Evolutionary conservation across 2,797 vertebrate genomes (phyloP), one percentile per base, ranked within the genome.

Genomic region (Pseudomugil gertrudae): DNA sequence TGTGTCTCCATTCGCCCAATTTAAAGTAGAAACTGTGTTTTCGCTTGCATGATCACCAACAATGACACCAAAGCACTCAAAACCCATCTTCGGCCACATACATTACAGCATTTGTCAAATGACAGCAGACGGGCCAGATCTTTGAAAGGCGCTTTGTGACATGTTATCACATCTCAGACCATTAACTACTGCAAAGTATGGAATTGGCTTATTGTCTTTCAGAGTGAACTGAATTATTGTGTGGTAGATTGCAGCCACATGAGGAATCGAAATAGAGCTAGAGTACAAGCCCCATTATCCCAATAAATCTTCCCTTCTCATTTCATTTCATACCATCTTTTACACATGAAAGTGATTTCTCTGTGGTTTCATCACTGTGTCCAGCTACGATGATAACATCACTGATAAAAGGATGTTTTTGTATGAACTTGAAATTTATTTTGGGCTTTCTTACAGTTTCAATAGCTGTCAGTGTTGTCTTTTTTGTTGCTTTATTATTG

Each of bases 281-380:
- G 79, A 88, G 70, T 63, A 84, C 82, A 83, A 83, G 79, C 66
- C 73, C 85, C 70, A 90, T 93, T 91, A 91, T 89, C 84, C 71
- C 79, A 87, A 80, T 84, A 81, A 88, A 89, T 89, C 80, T 73
- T 45, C 60, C 48, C 71, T 74, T 88, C 87, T 76, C 76, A 65
- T 84, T 87, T 79, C 72, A 76, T 89, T 87, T 81, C 78, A 85
- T 70, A 72, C 63, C 30, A 63, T 72, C 73, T 69, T 79, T 84
- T 74, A 38, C 77, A 83, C 84, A 88, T 84, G 64, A 86, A 82
- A 79, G 76, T 45, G 79, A 81, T 90, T 92, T 93, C 87, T 81
- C 70, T 77, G 54, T 66, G 57, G 88, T 94, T 93, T 90, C 90
- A 92, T 94, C 91, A 93, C 83, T 78, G 68, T 79, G 73, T 81